Percentiles rank a stretch among this genome's conserved stretches.
Evolutionary conservation across 1,140 invertebrate genomes (phyloP).

Genomic region (Mylabris phalerata): DNA sequence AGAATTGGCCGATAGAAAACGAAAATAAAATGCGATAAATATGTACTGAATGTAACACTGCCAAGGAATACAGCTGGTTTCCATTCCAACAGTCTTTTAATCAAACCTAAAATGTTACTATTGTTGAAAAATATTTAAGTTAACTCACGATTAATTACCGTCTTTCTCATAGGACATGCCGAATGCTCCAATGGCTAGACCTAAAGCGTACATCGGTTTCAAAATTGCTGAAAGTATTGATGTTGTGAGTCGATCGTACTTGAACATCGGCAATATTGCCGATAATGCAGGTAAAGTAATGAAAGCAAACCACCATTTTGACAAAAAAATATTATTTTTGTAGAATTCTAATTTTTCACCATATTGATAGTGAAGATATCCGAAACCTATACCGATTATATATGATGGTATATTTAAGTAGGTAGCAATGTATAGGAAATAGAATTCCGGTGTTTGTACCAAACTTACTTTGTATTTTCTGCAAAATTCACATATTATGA

Average conservation of each 20-base stretch:
- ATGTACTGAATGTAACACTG: slow-evolving; percentile 27
- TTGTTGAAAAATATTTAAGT: too few species aligned
- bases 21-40: slow-evolving; percentile 24
- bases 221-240: slow-evolving; percentile 16
- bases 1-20: slow-evolving; percentile 21
- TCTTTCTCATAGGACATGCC: slow-evolving; percentile 18
- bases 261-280: neutral
- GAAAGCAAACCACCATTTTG: slow-evolving; percentile 8
- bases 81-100: slow-evolving; percentile 23
- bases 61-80: slow-evolving; percentile 24
- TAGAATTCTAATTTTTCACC: slow-evolving; percentile 8
- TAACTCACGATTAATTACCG: neutral
- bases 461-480: slow-evolving; percentile 13
- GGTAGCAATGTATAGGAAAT: slow-evolving; percentile 20
- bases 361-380: slow-evolving; percentile 18
- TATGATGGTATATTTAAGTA: slow-evolving; percentile 25
- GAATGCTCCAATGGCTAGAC: slow-evolving; percentile 26
- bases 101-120: slow-evolving; percentile 2
- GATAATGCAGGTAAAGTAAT: slow-evolving; percentile 12
- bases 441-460: slow-evolving; percentile 21
- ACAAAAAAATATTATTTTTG: slow-evolving; percentile 15
- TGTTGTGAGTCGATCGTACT: slow-evolving; percentile 10
- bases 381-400: slow-evolving; percentile 24
- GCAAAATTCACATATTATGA: too few species aligned
- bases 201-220: slow-evolving; percentile 17